Base-by-base conservation (phyloP, 2,113 vertebrate genomes). In the Neotragus pygmaeus region DNA sequence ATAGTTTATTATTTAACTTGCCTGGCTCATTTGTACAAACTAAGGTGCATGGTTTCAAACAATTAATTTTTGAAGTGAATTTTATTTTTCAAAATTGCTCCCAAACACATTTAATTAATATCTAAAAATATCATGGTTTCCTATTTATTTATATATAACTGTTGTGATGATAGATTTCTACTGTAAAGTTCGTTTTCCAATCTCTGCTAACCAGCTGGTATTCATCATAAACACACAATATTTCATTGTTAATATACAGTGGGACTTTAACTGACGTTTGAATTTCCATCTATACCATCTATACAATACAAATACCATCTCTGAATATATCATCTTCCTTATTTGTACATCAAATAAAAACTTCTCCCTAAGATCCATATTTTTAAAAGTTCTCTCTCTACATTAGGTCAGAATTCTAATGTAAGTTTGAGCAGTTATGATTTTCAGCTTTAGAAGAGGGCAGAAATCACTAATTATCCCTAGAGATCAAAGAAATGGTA, bases 401-500 rank as follows among this genome's bases (percentile, higher is more conserved):
- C 1, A 90, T 66, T 21, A 95, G 21, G 4, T 23, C 92, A 1
- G 7, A 86, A 49, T 93, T 92, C 49, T 85, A 85, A 88, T 53
- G 84, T 60, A 70, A 91, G 83, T 36, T 95, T 77, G 85, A 88
- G 30, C 90, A 87, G 19, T 90, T 93, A 88, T 28, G 25, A 82
- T 57, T 94, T 95, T 83, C 5, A 96, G 58, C 51, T 93, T 90
- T 58, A 93, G 7, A 92, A 91, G 51, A 91, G 39, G 85, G 43
- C 27, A 92, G 39, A 80, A 73, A 30, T 28, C 10, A 80, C 81
- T 97, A 96, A 97, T 97, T 97, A 95, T 57, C 60, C 30, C 21
- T 36, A 43, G 28, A 73, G 66, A 97, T 96, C 75, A 96, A 97
- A 97, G 58, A 45, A 77, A 86, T 60, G 53, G 14, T 36, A 93